Conservation (phyloP, 2,888 invertebrate species). For the Diabrotica balteata region DNA sequence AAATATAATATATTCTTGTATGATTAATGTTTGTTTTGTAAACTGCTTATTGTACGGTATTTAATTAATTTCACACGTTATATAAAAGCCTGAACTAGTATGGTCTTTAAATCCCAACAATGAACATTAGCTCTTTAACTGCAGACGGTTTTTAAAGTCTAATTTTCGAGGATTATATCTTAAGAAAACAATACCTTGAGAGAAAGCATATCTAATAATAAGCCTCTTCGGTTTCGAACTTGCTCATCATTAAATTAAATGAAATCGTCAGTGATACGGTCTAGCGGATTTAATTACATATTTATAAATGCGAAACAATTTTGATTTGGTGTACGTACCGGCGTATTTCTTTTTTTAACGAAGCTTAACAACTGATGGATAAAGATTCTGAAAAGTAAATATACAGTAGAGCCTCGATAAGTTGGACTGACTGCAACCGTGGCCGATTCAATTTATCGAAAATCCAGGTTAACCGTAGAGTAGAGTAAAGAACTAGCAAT, state of each 20-base stretch:
- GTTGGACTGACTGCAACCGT: no score
- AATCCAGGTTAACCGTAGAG: no score
- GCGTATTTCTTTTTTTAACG: conserved; percentile 18
- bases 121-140: not conserved
- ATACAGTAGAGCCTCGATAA: no score
- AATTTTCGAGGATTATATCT: conserved; percentile 21
- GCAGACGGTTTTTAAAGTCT: conserved; percentile 14
- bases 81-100: no score
- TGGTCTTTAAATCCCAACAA: not conserved
- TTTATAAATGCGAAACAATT: conserved; percentile 29
- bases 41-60: no score
- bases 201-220: conserved; percentile 23
- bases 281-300: conserved; percentile 30
- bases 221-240: conserved; percentile 20
- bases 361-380: not conserved
- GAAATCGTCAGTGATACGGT: conserved; percentile 34
- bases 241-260: conserved; percentile 32
- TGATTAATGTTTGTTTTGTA: no score
- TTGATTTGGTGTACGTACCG: conserved; percentile 16
- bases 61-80: no score
- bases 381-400: no score
- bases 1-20: no score
- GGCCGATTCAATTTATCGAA: no score
- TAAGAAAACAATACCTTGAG: conserved; percentile 18
- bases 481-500: no score